phyloP scores from a whole-genome alignment of 2,888 invertebrate genomes.

The Melikaiella ostensackeni region DNA sequence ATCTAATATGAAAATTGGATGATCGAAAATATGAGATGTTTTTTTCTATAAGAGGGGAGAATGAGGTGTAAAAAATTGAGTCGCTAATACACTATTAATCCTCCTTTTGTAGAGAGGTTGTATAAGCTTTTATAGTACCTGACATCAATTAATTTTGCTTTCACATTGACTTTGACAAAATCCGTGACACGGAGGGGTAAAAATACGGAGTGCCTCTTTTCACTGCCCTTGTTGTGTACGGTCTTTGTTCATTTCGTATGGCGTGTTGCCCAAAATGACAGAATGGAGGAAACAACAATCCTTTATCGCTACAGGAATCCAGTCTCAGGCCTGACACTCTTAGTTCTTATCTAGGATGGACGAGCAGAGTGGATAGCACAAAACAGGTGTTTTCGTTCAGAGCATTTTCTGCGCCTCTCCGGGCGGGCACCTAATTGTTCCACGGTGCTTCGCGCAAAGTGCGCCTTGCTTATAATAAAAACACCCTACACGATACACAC shows the following conservation, averaged over 20 bases:
- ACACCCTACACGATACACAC: slow-evolving; percentile 34
- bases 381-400: slow-evolving; percentile 46
- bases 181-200: neutral
- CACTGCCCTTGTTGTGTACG: neutral
- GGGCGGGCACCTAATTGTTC: slow-evolving; percentile 36
- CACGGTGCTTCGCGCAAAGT: slow-evolving; percentile 20
- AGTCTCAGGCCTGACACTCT: slow-evolving; percentile 35
- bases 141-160: slow-evolving; percentile 13
- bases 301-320: slow-evolving; percentile 41
- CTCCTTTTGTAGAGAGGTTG: neutral
- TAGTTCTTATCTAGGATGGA: slow-evolving; percentile 40
- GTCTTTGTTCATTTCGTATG: slow-evolving; percentile 3
- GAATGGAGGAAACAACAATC: slow-evolving; percentile 45
- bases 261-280: slow-evolving; percentile 10
- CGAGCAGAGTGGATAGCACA: slow-evolving; percentile 33
- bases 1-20: too few species aligned
- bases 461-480: slow-evolving; percentile 42
- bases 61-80: neutral
- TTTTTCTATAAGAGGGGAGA: neutral
- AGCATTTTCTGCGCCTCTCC: slow-evolving; percentile 21
- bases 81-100: neutral
- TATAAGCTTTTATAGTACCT: neutral
- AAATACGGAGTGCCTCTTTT: neutral
- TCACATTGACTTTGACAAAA: neutral
- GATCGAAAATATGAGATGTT: neutral